A percentile compares a stretch with the other conserved stretches of the same genome.
These are phyloP conservation scores for Anguilla marmorata DNA, from an alignment of 2,797 vertebrate species.

Conservation along the genomic window DNA sequence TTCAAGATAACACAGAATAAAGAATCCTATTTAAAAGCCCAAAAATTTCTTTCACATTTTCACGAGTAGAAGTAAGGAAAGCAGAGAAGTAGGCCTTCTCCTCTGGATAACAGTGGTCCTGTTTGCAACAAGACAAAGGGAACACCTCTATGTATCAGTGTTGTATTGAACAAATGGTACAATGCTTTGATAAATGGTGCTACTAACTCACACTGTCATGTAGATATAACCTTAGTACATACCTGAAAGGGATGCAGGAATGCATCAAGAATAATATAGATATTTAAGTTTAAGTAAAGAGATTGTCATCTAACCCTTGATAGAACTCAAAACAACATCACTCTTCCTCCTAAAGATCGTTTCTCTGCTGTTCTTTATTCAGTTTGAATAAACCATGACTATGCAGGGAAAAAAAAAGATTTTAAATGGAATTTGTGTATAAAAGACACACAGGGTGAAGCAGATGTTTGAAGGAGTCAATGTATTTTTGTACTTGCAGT, in stretches of 20 bases:
- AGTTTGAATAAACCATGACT: background rate
- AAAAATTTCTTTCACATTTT: background rate
- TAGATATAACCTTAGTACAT: constrained; percentile 13
- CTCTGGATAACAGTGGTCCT: background rate
- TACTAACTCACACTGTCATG: constrained; percentile 18
- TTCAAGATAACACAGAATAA: background rate
- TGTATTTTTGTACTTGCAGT: background rate
- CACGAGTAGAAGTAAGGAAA: background rate
- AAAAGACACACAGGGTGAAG: background rate
- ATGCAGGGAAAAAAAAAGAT: background rate
- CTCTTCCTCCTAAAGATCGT: background rate
- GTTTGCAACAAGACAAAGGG: background rate
- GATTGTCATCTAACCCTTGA: background rate
- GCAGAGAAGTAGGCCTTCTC: background rate
- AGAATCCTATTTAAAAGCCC: background rate
- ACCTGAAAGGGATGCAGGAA: background rate
- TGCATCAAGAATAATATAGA: constrained; percentile 9
- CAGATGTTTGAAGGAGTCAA: background rate
- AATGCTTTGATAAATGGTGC: constrained; percentile 16
- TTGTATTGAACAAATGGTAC: constrained; percentile 4
- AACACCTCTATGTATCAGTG: background rate
- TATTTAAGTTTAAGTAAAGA: background rate
- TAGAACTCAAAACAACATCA: background rate
- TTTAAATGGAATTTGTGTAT: too few relatives aligned
- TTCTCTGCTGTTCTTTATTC: background rate